Evolutionary conservation across 1,140 invertebrate species (phyloP).

Genomic region (Euwallacea fornicatus): DNA sequence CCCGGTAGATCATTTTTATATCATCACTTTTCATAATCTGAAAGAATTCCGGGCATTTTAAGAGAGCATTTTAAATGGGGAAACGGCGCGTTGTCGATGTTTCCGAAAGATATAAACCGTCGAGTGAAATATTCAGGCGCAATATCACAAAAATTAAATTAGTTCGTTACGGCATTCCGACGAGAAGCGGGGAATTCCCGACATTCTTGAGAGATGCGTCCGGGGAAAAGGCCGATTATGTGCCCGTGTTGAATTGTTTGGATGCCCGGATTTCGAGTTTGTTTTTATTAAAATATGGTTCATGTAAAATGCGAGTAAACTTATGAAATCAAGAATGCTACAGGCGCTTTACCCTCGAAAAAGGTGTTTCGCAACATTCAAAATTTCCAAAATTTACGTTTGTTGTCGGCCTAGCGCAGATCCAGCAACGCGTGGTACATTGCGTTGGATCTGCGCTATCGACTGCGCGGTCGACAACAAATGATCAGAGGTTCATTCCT

Average conservation of each 20-base stretch:
- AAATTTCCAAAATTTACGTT: too few species aligned
- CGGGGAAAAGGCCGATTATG: slow-evolving; percentile 30
- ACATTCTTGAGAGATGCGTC: slow-evolving; percentile 24
- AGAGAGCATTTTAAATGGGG: slow-evolving; percentile 20
- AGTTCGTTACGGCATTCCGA: slow-evolving; percentile 39
- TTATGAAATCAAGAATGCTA: too few species aligned
- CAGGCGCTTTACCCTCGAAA: too few species aligned
- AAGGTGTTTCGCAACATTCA: too few species aligned
- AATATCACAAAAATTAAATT: slow-evolving; percentile 42
- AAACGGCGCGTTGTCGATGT: slow-evolving; percentile 19
- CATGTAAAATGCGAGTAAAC: not conserved
- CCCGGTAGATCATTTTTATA: not conserved
- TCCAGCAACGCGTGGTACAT: too few species aligned
- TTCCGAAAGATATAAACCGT: slow-evolving; percentile 36
- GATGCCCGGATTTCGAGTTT: slow-evolving; percentile 20
- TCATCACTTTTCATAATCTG: slow-evolving; percentile 37
- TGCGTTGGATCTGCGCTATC: too few species aligned
- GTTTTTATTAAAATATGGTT: slow-evolving; percentile 30
- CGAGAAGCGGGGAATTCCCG: slow-evolving; percentile 33
- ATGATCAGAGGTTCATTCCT: too few species aligned
- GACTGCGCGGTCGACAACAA: too few species aligned
- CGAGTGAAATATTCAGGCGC: slow-evolving; percentile 35
- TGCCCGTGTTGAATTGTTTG: slow-evolving; percentile 24
- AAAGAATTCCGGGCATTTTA: slow-evolving; percentile 29
- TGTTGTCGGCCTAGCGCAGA: too few species aligned